Percentiles rank a stretch among this genome's conserved stretches.
These are phyloP conservation scores for Spicauda simplicius DNA, from an alignment of 2,888 invertebrate genomes.

Conservation along the genomic window DNA sequence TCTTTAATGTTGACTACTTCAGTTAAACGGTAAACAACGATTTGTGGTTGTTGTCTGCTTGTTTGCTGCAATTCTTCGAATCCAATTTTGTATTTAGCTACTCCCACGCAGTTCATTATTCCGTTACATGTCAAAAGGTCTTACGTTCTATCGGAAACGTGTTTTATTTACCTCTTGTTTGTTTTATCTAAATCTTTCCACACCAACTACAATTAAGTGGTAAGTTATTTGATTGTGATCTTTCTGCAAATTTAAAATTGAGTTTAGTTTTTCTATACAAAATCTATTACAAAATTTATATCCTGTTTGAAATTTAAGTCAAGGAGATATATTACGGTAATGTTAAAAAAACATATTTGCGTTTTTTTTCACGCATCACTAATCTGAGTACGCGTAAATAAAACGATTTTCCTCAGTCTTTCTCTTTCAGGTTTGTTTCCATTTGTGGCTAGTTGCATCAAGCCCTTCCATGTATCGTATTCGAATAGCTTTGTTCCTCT, in stretches of 20 bases:
- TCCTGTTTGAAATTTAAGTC: not conserved
- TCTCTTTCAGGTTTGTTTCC: slow-evolving; percentile 57
- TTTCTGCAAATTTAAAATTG: not conserved
- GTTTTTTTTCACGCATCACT: slow-evolving; percentile 9
- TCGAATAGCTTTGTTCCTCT: not conserved
- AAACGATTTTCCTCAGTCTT: slow-evolving; percentile 60
- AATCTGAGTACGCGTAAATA: not conserved
- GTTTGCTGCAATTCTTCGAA: slow-evolving; percentile 69
- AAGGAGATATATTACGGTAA: not conserved
- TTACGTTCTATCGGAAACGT: slow-evolving; percentile 47
- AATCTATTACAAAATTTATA: no score
- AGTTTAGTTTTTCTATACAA: not conserved
- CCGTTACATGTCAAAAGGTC: slow-evolving; percentile 62
- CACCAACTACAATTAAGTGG: slow-evolving; percentile 3
- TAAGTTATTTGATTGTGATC: not conserved
- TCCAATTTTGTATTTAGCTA: slow-evolving; percentile 74
- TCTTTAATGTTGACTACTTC: slow-evolving; percentile 19
- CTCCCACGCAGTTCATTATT: slow-evolving; percentile 70
- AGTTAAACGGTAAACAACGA: slow-evolving; percentile 36
- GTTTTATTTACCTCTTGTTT: slow-evolving; percentile 41
- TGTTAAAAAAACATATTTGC: not conserved
- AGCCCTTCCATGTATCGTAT: slow-evolving; percentile 9
- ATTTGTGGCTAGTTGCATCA: slow-evolving; percentile 32
- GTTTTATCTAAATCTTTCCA: slow-evolving; percentile 9
- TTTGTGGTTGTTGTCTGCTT: slow-evolving; percentile 56